Evolutionary conservation across 2,113 vertebrate species (phyloP).

Genomic region (Hiodon tergisus): DNA sequence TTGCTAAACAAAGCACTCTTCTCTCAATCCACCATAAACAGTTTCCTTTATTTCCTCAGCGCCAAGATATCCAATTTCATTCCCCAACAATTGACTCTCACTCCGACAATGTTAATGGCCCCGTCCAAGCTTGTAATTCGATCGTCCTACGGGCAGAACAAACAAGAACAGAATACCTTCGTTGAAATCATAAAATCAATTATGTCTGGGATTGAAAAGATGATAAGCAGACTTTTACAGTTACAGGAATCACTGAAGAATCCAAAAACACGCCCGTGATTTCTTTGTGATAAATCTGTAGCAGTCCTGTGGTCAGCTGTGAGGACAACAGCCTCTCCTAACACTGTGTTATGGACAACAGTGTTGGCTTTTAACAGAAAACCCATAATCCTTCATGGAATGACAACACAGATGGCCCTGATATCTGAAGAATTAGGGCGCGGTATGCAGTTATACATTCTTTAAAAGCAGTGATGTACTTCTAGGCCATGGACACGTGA

Average conservation of each 20-base stretch:
- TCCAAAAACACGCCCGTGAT: no score
- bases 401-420: not conserved
- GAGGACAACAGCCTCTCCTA: no score
- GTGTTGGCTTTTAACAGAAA: not conserved
- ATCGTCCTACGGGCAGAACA: not conserved
- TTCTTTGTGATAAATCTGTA: no score
- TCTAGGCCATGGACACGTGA: not conserved
- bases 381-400: not conserved
- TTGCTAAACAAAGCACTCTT: no score
- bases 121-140: not conserved
- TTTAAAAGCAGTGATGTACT: no score
- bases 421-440: not conserved
- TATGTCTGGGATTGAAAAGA: not conserved
- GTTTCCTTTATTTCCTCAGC: no score
- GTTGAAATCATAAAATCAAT: not conserved
- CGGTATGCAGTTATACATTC: not conserved
- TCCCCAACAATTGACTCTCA: no score
- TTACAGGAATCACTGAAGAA: not conserved
- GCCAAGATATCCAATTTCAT: no score
- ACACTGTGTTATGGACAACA: not conserved
- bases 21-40: no score
- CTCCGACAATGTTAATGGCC: no score
- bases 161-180: not conserved
- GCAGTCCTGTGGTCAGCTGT: no score
- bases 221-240: not conserved